Evolutionary conservation across 2,113 vertebrate genomes (phyloP).

Genomic region (Sterna hirundo): DNA sequence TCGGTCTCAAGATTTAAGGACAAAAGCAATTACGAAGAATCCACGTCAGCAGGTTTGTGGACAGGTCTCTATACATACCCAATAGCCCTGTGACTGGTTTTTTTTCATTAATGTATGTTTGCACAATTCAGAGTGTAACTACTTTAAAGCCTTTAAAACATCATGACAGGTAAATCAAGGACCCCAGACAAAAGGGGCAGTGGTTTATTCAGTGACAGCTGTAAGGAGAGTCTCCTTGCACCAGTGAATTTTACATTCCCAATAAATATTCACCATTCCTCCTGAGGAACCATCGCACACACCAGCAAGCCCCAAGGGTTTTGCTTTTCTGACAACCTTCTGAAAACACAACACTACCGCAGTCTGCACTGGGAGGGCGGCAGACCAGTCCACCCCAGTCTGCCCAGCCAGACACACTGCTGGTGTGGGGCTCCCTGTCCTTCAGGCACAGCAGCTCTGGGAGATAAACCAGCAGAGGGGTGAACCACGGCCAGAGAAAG

Average conservation of each 20-base stretch:
- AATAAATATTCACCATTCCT: background rate
- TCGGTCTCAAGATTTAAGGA: background rate
- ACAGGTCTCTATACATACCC: background rate
- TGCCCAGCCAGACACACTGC: fast-evolving
- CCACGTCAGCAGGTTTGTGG: background rate
- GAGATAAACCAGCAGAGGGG: background rate
- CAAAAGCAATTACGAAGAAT: background rate
- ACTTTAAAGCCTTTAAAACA: background rate
- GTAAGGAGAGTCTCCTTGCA: background rate
- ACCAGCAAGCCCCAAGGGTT: background rate
- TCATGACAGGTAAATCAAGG: background rate
- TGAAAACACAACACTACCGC: too few relatives aligned
- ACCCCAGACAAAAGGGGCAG: background rate
- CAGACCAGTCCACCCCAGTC: background rate
- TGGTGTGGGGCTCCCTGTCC: fast-evolving
- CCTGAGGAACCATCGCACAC: background rate
- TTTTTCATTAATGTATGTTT: background rate
- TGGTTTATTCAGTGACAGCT: background rate
- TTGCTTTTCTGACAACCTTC: too few relatives aligned
- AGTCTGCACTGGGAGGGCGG: background rate
- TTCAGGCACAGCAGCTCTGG: background rate
- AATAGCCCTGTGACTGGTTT: background rate
- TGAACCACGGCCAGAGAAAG: fast-evolving
- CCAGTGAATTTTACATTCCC: background rate
- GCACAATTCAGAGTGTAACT: background rate